Conservation (phyloP, 2,888 invertebrate genomes). For the Frankliniella intonsa region DNA sequence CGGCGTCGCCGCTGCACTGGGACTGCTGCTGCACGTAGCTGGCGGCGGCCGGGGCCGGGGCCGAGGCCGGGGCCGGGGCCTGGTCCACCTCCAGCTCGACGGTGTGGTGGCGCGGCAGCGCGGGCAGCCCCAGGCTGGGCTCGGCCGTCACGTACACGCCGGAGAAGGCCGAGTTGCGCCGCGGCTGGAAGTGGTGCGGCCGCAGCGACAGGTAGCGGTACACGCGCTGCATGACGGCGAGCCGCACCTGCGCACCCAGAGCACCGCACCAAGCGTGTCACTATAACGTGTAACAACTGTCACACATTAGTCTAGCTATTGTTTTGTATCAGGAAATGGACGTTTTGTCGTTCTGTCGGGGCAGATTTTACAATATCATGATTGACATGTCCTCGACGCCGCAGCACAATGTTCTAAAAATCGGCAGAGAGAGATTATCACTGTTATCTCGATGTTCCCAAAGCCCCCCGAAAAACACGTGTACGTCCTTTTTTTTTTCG, state of each 20-base stretch:
- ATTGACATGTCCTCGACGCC: no score
- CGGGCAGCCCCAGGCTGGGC: neutral
- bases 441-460: no score
- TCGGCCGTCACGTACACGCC: conserved; percentile 38
- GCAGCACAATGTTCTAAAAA: no score
- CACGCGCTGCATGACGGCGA: conserved; percentile 41
- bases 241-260: conserved; percentile 38
- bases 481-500: no score
- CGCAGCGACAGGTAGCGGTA: conserved; percentile 40
- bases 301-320: no score
- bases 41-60: neutral
- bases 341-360: no score
- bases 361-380: no score
- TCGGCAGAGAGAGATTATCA: no score
- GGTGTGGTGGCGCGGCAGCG: conserved; percentile 1
- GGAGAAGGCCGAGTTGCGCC: conserved; percentile 41
- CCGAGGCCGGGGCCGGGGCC: neutral
- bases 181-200: conserved; percentile 38
- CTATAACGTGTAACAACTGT: no score
- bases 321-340: no score
- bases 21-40: neutral
- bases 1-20: neutral
- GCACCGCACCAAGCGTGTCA: no score
- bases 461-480: no score
- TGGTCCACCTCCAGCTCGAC: neutral